Base-by-base conservation (phyloP, 2,797 vertebrate genomes). In the Premnoplex brunnescens region DNA sequence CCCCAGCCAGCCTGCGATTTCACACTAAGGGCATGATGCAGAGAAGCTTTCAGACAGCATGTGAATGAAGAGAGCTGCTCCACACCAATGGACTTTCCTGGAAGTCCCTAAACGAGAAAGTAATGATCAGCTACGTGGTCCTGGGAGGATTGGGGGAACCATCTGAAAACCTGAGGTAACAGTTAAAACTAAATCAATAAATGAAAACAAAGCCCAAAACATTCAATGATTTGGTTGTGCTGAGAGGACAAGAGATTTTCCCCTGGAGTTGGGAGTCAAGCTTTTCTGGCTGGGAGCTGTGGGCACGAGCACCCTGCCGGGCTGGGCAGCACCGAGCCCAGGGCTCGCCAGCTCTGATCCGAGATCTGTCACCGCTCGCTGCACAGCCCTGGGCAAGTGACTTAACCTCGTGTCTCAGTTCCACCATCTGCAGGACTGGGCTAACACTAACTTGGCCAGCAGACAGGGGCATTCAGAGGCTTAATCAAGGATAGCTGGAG, bases 401-500 rank as follows among this genome's bases (percentile, higher is more conserved):
- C 92, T 97, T 68, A 85, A 88, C 93, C 89, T 95, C 85, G 74
- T 62, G 87, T 78, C 91, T 96, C 90, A 8, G 36, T 85, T 95
- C 85, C 94, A 95, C 95, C 95, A 96, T 96, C 95, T 96, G 95
- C 69, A 89, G 89, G 72, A 85, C 90, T 80, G 88, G 90, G 56
- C 95, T 89, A 95, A 44, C 62, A 4, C 74, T 44, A 34, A 27
- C 93, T 92, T 93, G 95, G 95, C 94, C 49, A 84, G 84, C 32
- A 28, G 49, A 91, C 24, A 37, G 36, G 46, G 79, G 75, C 73
- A 75, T 93, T 95, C 91, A 48, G 85, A 93, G 58, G 74, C 54
- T 96, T 97, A 96, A 96, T 95, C 95, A 96, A 96, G 95, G 85
- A 49, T 51, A 94, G 95, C 93, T 92, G 89, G 91, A 95, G 90